Percentiles rank a stretch among this genome's conserved stretches.
Evolutionary conservation across 2,113 vertebrate species (phyloP).

Genomic region (Clarias macrocephalus): DNA sequence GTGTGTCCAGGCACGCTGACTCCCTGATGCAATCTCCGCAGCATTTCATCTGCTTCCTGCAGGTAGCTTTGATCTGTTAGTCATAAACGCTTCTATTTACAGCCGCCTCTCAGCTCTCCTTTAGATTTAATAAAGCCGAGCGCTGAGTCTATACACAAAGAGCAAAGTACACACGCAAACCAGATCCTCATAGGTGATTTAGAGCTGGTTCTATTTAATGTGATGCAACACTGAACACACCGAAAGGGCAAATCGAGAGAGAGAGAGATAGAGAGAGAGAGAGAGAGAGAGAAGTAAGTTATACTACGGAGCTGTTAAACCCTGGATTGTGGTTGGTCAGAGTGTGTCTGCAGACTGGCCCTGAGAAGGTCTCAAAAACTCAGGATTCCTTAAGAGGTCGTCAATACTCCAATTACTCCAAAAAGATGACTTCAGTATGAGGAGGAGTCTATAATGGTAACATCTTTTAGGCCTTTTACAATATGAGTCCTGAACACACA

Average conservation of each 20-base stretch:
- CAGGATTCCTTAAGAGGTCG: no score
- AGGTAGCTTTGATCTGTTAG: not conserved
- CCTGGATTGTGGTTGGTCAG: not conserved
- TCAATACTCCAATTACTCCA: no score
- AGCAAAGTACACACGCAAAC: not conserved
- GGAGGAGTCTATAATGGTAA: no score
- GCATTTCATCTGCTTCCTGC: slow-evolving; percentile 4
- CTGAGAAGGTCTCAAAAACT: no score
- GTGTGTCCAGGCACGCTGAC: slow-evolving; percentile 9
- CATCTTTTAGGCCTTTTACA: no score
- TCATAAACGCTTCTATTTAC: not conserved
- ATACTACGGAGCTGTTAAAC: not conserved
- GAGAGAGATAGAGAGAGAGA: no score
- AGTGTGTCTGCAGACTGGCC: not conserved
- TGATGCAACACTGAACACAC: not conserved
- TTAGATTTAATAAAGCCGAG: not conserved
- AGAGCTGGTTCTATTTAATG: not conserved
- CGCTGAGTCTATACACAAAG: not conserved
- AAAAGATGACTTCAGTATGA: no score
- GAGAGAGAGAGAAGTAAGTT: not conserved
- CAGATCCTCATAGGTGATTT: not conserved
- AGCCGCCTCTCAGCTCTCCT: not conserved
- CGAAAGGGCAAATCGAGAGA: not conserved
- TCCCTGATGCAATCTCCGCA: slow-evolving; percentile 17
- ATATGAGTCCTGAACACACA: no score